Evolutionary conservation across 2,888 invertebrate genomes (phyloP).

Genomic region (Ceriagrion tenellum): DNA sequence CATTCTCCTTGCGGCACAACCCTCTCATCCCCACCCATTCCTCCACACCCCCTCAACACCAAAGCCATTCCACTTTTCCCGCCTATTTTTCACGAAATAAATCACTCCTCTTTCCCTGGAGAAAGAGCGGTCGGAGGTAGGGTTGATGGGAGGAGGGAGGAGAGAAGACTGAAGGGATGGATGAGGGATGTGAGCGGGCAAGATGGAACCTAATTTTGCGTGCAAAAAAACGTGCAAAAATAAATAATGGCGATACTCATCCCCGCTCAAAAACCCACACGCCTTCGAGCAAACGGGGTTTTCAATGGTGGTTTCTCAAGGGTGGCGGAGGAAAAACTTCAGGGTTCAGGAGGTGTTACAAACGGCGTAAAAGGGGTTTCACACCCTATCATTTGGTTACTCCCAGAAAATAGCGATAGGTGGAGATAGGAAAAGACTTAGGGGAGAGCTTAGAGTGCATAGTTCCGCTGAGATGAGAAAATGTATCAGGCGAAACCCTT

Average conservation of each 20-base stretch:
- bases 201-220: neutral
- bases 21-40: neutral
- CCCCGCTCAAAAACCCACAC: neutral
- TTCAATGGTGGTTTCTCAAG: neutral
- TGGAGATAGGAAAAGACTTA: neutral
- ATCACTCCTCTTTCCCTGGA: neutral
- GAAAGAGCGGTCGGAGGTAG: neutral
- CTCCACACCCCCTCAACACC: neutral
- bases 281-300: neutral
- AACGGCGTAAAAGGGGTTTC: too few species aligned
- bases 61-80: neutral
- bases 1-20: neutral
- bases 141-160: neutral
- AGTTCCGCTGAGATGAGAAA: too few species aligned
- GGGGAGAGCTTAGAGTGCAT: too few species aligned
- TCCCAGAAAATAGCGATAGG: neutral
- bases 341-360: neutral
- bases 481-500: too few species aligned
- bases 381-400: neutral
- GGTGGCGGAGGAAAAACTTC: neutral
- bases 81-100: neutral
- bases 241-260: neutral
- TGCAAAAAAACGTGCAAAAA: too few species aligned
- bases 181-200: neutral
- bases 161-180: neutral